phyloP scores from a whole-genome alignment of 2,113 vertebrate genomes.

The Mugil cephalus region DNA sequence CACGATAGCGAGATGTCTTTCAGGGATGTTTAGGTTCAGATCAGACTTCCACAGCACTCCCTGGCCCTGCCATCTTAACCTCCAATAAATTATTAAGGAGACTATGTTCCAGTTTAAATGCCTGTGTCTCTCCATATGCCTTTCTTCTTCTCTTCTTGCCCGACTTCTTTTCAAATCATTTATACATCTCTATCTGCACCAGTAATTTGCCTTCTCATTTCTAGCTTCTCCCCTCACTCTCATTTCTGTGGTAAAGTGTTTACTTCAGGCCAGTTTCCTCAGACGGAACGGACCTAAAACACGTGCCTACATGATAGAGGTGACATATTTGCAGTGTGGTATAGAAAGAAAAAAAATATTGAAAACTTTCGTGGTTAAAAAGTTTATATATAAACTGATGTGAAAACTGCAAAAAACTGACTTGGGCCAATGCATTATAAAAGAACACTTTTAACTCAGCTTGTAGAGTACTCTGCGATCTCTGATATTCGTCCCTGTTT shows the following conservation, averaged over 20 bases:
- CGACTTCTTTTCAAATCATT: neutral
- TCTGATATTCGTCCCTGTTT: conserved; percentile 28
- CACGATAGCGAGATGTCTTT: conserved; percentile 24
- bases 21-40: conserved; percentile 54
- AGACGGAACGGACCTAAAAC: neutral
- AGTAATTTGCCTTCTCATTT: neutral
- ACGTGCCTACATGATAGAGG: neutral
- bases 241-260: neutral
- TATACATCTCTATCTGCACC: neutral
- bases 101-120: conserved; percentile 52
- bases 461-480: conserved; percentile 28
- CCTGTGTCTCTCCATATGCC: conserved; percentile 4
- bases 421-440: conserved; percentile 33
- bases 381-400: conserved; percentile 9
- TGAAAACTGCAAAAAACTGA: neutral
- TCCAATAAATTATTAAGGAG: conserved; percentile 75
- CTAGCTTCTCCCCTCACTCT: conserved; percentile 4
- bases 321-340: neutral
- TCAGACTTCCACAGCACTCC: conserved; percentile 55
- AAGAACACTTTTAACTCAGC: conserved; percentile 40
- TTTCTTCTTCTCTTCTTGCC: neutral
- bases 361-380: conserved; percentile 2
- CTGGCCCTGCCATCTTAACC: conserved; percentile 50
- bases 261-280: neutral
- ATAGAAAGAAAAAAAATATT: no score